A percentile compares a stretch with the other conserved stretches of the same genome.
Evolutionary conservation across 2,113 vertebrate genomes (phyloP).

Genomic region (Pelmatolapia mariae): DNA sequence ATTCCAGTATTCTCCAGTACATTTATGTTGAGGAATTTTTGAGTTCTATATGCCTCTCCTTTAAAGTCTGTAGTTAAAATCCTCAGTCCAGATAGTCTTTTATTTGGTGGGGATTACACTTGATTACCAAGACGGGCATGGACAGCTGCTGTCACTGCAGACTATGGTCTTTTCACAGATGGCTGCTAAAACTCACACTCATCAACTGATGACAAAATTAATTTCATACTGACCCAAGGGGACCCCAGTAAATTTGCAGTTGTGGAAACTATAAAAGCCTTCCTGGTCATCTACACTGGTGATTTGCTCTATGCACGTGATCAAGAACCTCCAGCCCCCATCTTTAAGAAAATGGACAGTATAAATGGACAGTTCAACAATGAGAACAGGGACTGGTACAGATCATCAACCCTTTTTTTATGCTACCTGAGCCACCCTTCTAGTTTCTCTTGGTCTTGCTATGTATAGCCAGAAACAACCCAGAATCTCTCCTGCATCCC

Average conservation of each 20-base stretch:
- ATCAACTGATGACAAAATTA: not conserved
- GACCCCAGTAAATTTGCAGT: not conserved
- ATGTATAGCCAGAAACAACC: not conserved
- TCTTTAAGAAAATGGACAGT: not conserved
- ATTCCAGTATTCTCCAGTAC: not conserved
- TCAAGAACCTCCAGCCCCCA: not conserved
- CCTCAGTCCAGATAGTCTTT: not conserved
- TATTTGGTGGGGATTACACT: not conserved
- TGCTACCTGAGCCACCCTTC: not conserved
- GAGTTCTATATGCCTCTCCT: not conserved
- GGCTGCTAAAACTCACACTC: not conserved
- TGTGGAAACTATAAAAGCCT: not conserved
- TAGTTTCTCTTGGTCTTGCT: not conserved
- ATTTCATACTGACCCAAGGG: not conserved
- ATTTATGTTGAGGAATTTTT: not conserved
- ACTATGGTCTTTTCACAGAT: not conserved
- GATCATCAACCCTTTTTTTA: not conserved
- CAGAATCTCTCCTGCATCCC: not conserved
- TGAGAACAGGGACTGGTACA: not conserved
- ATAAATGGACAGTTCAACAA: not conserved
- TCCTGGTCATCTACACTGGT: not conserved
- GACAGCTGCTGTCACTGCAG: not conserved
- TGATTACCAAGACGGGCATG: not conserved
- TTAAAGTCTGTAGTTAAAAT: not conserved
- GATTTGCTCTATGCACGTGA: not conserved